A percentile compares a stretch with the other conserved stretches of the same genome.
These are phyloP conservation scores for Pteropus alecto DNA, from an alignment of 2,113 vertebrate species.

Conservation along the genomic window DNA sequence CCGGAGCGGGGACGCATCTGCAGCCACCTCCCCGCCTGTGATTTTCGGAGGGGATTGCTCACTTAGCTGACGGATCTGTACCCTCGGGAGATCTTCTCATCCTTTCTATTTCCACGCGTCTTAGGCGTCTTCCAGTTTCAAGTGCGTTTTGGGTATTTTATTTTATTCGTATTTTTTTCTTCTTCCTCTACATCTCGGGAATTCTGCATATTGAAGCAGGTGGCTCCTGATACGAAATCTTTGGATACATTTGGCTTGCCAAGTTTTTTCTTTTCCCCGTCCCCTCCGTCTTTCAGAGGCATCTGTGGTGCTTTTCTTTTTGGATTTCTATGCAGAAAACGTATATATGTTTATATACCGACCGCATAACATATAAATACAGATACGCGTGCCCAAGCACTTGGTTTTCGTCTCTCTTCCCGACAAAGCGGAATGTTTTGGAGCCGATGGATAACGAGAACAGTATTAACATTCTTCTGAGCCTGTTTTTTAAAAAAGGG, in stretches of 20 bases:
- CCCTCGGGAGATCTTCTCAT: constrained; percentile 13
- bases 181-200: constrained; percentile 54
- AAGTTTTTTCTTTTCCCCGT: constrained; percentile 76
- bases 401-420: constrained; percentile 14
- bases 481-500: constrained; percentile 66
- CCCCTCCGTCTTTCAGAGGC: constrained; percentile 41
- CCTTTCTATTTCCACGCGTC: constrained; percentile 58
- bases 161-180: neutral
- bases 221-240: constrained; percentile 58
- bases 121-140: constrained; percentile 52
- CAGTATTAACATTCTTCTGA: constrained; percentile 69
- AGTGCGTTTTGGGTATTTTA: constrained; percentile 61
- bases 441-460: constrained; percentile 79
- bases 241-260: constrained; percentile 80
- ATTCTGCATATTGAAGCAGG: constrained; percentile 65
- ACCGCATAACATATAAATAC: constrained; percentile 39
- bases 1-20: constrained; percentile 54
- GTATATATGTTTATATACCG: constrained; percentile 44
- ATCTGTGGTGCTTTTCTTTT: constrained; percentile 61
- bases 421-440: constrained; percentile 72
- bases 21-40: constrained; percentile 58
- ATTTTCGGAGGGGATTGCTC: constrained; percentile 62
- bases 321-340: constrained; percentile 67
- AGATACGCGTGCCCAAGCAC: neutral
- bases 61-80: constrained; percentile 35